phyloP scores from a whole-genome alignment of 2,113 vertebrate genomes.

The Cryptomyrus ogoouensis region DNA sequence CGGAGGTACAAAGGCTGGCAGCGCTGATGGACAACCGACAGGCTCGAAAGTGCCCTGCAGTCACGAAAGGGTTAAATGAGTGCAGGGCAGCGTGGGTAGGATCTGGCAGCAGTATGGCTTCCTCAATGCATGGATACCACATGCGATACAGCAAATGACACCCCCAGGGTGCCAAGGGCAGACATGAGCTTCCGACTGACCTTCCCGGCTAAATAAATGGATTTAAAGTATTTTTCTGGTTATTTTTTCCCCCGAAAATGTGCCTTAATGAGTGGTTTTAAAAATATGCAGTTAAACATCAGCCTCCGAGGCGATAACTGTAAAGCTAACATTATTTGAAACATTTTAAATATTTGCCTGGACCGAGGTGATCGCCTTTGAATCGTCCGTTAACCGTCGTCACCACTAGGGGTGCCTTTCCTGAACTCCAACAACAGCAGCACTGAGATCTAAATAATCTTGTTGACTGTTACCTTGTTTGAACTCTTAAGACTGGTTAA shows the following conservation, averaged over 20 bases:
- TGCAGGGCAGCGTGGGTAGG: not conserved
- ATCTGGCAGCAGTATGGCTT: not conserved
- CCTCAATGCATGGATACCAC: not conserved
- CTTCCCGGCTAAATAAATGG: not conserved
- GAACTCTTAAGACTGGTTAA: conserved; percentile 7
- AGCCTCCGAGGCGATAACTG: conserved; percentile 3
- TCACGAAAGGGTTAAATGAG: not conserved
- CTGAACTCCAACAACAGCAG: not conserved
- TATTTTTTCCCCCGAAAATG: not conserved
- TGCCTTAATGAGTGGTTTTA: not conserved
- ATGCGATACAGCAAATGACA: not conserved
- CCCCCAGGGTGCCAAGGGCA: not conserved
- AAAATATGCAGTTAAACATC: not conserved
- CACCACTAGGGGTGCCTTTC: not conserved
- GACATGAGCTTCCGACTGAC: not conserved
- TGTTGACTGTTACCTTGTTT: conserved; percentile 8
- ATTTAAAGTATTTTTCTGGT: not conserved
- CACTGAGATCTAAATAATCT: conserved; percentile 12
- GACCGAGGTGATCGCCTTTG: not conserved
- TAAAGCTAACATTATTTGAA: conserved; percentile 13
- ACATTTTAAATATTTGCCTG: conserved; percentile 1
- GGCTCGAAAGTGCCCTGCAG: not conserved
- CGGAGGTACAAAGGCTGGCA: not conserved
- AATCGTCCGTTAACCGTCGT: not conserved
- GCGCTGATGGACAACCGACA: not conserved